Percentiles rank a stretch among this genome's conserved stretches.
These are phyloP conservation scores for Narcine bancroftii DNA, from an alignment of 2,113 vertebrate species.

Conservation along the genomic window DNA sequence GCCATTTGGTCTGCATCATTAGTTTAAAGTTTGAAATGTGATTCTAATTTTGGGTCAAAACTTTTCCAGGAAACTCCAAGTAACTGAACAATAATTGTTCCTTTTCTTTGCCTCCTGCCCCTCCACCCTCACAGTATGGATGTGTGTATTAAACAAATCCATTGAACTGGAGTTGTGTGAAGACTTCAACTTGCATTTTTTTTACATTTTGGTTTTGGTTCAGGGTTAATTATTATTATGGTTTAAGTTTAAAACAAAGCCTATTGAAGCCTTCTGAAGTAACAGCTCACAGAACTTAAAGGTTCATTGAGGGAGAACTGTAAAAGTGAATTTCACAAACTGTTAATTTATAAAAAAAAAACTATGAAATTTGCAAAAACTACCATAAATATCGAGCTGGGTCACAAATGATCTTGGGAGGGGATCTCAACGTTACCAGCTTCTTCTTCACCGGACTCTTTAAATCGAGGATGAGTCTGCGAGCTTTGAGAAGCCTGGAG, in stretches of 20 bases:
- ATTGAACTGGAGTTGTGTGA: neutral
- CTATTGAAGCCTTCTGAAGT: neutral
- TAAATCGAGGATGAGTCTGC: too few species aligned
- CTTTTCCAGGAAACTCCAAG: neutral
- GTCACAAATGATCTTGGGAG: too few species aligned
- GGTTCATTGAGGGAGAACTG: too few species aligned
- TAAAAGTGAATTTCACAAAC: too few species aligned
- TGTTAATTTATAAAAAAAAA: too few species aligned
- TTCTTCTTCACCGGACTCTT: too few species aligned
- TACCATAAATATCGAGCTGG: too few species aligned
- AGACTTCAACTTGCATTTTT: neutral
- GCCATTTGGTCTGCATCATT: slow-evolving; percentile 20
- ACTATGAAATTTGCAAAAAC: too few species aligned
- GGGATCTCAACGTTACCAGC: too few species aligned
- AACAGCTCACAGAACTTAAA: neutral
- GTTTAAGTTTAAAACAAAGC: neutral
- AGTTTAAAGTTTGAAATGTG: slow-evolving; percentile 10
- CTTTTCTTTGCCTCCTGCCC: too few species aligned
- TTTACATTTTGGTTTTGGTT: too few species aligned
- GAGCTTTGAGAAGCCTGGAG: too few species aligned
- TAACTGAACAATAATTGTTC: neutral
- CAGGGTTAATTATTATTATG: neutral
- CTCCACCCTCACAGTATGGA: neutral
- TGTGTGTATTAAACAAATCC: neutral
- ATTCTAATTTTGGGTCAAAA: neutral